Conservation (phyloP, 2,797 vertebrate genomes). For the Poeciliopsis infans region DNA sequence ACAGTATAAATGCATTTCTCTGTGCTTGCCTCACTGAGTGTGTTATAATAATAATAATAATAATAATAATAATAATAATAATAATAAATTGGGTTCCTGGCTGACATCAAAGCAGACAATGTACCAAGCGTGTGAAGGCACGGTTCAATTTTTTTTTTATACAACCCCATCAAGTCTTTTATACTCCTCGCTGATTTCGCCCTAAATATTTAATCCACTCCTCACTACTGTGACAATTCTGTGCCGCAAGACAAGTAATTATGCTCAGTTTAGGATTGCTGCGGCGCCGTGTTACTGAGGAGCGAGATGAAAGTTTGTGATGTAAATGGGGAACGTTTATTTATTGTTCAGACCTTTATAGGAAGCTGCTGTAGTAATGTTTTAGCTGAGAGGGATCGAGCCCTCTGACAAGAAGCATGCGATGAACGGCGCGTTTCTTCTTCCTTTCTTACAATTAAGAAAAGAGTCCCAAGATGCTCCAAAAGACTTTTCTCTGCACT, state of each 20-base stretch:
- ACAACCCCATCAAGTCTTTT: conserved; percentile 39
- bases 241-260: conserved; percentile 35
- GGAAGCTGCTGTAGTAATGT: conserved; percentile 18
- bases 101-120: conserved; percentile 29
- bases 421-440: conserved; percentile 15
- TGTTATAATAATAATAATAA: not conserved
- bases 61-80: no score
- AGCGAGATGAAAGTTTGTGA: conserved; percentile 52
- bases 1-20: conserved; percentile 26
- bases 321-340: conserved; percentile 58
- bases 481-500: conserved; percentile 20
- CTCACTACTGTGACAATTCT: conserved; percentile 37
- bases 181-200: conserved; percentile 42
- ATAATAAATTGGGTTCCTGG: not conserved
- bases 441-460: conserved; percentile 7
- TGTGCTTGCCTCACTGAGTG: conserved; percentile 18
- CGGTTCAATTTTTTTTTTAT: conserved; percentile 47
- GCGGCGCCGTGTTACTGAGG: conserved; percentile 27
- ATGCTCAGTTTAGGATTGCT: conserved; percentile 30
- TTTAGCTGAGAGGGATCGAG: conserved; percentile 19
- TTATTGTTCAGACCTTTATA: conserved; percentile 54
- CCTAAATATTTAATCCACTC: conserved; percentile 59
- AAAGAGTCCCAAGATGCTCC: conserved; percentile 4
- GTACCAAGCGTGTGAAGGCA: conserved; percentile 23
- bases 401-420: conserved; percentile 3